Evolutionary conservation across 2,888 invertebrate species (phyloP), one percentile per base, ranked within the genome.

Genomic region (Siphlonurus alternatus): DNA sequence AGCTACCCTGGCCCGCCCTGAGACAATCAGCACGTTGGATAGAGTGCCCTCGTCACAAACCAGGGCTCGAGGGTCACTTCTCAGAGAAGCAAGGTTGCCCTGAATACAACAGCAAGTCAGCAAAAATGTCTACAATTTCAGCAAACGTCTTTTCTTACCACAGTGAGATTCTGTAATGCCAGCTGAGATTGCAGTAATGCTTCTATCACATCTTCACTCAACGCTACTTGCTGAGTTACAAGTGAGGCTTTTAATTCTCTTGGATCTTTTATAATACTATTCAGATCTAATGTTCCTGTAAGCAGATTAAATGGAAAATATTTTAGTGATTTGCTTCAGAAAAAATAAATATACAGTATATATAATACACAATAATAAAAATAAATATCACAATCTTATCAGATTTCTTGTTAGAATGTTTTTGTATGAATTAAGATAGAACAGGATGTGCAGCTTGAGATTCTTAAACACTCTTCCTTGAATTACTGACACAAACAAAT

Each of bases 261-360:
- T 5, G 80, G 79, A 66, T 78, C 77, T 23, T 70, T 74, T 70
- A 83, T 81, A 61, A 83, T 68, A 66, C 61, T 64, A 23, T 53
- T 63, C 24, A 66, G 38, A 61, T 22, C 64, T 3, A 67, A 18
- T n/a, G 38, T 59, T 25, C 66, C 67, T 67, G 53, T n/a, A 64
- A 66, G 1, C 54, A 23, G 22, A 63, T 25, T 53, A 1, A 20
- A 53, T 23, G 3, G 1, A 53, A 53, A 61, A 38, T n/a, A n/a
- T n/a, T n/a, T n/a, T n/a, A n/a, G n/a, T n/a, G n/a, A n/a, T n/a
- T n/a, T n/a, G n/a, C n/a, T n/a, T n/a, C n/a, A n/a, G n/a, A n/a
- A n/a, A n/a, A n/a, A n/a, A n/a, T n/a, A n/a, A n/a, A n/a, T n/a
- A n/a, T n/a, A n/a, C n/a, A n/a, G n/a, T n/a, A n/a, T n/a, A n/a